A percentile compares a stretch with the other conserved stretches of the same genome.
These are phyloP conservation scores for Drosophila falleni DNA, from an alignment of 2,888 invertebrate species.

Conservation along the genomic window DNA sequence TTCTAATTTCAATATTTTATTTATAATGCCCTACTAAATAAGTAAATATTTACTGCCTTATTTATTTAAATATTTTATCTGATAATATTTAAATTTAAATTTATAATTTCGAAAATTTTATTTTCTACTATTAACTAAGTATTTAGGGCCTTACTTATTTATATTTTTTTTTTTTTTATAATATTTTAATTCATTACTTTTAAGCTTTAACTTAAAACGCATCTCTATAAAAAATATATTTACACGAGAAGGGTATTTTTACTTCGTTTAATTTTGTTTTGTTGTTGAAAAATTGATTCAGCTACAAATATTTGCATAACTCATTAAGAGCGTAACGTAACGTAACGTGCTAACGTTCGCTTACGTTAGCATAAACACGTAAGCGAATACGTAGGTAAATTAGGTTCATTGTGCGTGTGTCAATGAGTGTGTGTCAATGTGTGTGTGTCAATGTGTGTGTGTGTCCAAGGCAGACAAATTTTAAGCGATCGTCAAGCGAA, in stretches of 20 bases:
- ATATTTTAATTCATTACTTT: background rate
- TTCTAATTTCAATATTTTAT: background rate
- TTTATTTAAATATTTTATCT: background rate
- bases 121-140: background rate
- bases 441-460: slow-evolving; percentile 11
- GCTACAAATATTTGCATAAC: slow-evolving; percentile 76
- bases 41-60: background rate
- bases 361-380: slow-evolving; percentile 25
- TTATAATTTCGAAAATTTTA: background rate
- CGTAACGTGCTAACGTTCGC: slow-evolving; percentile 24
- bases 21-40: background rate
- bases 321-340: slow-evolving; percentile 68
- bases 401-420: slow-evolving; percentile 11
- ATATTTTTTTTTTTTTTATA: background rate
- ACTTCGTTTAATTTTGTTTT: background rate
- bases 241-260: slow-evolving; percentile 10
- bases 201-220: no score
- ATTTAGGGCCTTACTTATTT: background rate
- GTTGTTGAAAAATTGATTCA: slow-evolving; percentile 67
- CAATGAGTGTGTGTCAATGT: background rate
- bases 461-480: slow-evolving; percentile 21
- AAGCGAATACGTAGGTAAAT: slow-evolving; percentile 12
- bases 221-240: no score
- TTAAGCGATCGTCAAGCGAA: slow-evolving; percentile 61
- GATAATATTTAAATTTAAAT: background rate